Evolutionary conservation across 2,113 vertebrate genomes (phyloP).

Genomic region (Baryphthengus martii): DNA sequence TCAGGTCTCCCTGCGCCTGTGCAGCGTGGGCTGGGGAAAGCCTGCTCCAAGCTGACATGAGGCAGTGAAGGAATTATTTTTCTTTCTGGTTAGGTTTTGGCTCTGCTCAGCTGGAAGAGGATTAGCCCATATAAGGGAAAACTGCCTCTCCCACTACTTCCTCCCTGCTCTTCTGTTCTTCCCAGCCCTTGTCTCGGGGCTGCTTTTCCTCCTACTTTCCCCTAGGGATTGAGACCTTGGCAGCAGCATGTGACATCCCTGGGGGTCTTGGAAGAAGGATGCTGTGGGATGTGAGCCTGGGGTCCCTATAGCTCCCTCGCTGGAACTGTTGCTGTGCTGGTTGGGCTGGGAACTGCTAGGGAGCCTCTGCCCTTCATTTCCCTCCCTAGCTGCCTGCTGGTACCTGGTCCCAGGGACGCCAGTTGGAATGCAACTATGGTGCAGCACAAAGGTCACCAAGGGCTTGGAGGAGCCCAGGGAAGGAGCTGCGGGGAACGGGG

Average conservation of each 20-base stretch:
- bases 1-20: neutral
- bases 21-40: neutral
- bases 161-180: neutral
- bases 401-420: neutral
- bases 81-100: conserved; percentile 44
- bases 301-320: neutral
- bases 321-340: neutral
- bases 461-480: neutral
- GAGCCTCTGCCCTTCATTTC: neutral
- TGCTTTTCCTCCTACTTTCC: neutral
- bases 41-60: neutral
- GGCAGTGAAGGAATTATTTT: neutral
- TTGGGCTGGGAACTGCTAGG: neutral
- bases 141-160: neutral
- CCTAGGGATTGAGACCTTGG: neutral
- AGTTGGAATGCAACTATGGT: neutral
- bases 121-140: conserved; percentile 72
- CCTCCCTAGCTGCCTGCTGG: neutral
- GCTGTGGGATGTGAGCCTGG: neutral
- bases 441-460: neutral
- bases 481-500: neutral
- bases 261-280: neutral
- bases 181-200: neutral
- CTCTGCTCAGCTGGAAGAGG: conserved; percentile 25
- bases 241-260: neutral